Conservation (phyloP, 2,888 invertebrate genomes). For the Tryphoninae sp. region DNA sequence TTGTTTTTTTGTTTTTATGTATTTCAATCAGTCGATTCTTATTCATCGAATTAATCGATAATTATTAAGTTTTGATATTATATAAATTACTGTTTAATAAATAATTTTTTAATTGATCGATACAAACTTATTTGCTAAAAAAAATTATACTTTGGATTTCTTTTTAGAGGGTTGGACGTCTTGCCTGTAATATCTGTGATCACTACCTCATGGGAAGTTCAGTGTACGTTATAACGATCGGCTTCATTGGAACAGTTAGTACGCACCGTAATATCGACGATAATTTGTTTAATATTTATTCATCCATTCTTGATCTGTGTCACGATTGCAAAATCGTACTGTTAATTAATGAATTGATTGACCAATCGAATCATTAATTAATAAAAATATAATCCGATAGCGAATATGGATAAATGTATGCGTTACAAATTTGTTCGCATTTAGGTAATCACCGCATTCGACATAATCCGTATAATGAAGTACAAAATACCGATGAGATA, state of each 20-base stretch:
- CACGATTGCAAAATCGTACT: no score
- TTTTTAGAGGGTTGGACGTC: slow-evolving; percentile 70
- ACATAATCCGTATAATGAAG: slow-evolving; percentile 76
- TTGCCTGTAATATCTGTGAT: slow-evolving; percentile 76
- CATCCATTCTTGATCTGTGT: background rate
- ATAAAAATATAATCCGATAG: background rate
- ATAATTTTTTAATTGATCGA: background rate
- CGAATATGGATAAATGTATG: background rate
- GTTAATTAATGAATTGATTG: background rate
- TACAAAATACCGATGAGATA: slow-evolving; percentile 68
- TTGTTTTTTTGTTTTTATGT: background rate
- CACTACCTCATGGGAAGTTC: slow-evolving; percentile 76
- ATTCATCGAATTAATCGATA: slow-evolving; percentile 1
- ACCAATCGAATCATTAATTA: slow-evolving; percentile 5
- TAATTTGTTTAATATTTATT: slow-evolving; percentile 11
- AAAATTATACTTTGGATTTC: slow-evolving; percentile 1
- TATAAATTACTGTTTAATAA: background rate
- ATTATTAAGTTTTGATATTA: background rate
- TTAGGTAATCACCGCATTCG: slow-evolving; percentile 76
- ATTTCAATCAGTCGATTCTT: background rate
- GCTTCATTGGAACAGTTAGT: slow-evolving; percentile 80
- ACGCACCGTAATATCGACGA: slow-evolving; percentile 67
- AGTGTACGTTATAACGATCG: slow-evolving; percentile 76
- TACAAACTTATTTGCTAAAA: no score
- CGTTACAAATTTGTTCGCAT: slow-evolving; percentile 25